phyloP scores from a whole-genome alignment of 2,888 invertebrate genomes.

The Crocallis elinguaria region DNA sequence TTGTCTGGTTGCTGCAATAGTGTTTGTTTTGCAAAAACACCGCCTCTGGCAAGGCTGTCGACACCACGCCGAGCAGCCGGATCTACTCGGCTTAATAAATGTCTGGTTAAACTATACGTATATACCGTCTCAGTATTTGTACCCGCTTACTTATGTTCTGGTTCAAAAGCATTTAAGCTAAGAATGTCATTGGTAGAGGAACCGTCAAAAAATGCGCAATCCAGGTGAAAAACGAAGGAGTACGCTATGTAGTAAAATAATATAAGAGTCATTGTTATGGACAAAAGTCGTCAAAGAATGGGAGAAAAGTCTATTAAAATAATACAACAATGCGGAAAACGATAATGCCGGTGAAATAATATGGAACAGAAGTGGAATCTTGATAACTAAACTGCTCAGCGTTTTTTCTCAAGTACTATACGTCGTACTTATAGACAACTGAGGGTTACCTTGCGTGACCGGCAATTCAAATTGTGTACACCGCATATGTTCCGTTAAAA shows the following conservation, averaged over 20 bases:
- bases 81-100: conserved; percentile 43
- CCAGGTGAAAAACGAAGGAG: too few species aligned
- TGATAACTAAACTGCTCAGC: neutral
- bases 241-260: too few species aligned
- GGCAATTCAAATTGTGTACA: conserved; percentile 29
- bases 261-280: too few species aligned
- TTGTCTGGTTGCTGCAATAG: conserved; percentile 64
- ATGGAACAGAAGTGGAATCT: neutral
- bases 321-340: neutral
- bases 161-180: too few species aligned
- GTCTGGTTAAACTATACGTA: conserved; percentile 8
- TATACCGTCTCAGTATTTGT: neutral
- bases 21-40: conserved; percentile 74
- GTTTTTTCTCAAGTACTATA: conserved; percentile 3
- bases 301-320: too few species aligned
- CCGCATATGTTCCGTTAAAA: conserved; percentile 37
- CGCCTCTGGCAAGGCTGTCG: conserved; percentile 74
- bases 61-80: conserved; percentile 49
- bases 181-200: too few species aligned
- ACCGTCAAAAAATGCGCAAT: too few species aligned
- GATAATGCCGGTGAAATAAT: neutral
- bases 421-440: neutral
- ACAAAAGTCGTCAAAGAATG: too few species aligned
- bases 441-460: conserved; percentile 38
- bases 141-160: neutral